phyloP scores from a whole-genome alignment of 2,797 vertebrate species.

The Pangasius sanitwongsei region DNA sequence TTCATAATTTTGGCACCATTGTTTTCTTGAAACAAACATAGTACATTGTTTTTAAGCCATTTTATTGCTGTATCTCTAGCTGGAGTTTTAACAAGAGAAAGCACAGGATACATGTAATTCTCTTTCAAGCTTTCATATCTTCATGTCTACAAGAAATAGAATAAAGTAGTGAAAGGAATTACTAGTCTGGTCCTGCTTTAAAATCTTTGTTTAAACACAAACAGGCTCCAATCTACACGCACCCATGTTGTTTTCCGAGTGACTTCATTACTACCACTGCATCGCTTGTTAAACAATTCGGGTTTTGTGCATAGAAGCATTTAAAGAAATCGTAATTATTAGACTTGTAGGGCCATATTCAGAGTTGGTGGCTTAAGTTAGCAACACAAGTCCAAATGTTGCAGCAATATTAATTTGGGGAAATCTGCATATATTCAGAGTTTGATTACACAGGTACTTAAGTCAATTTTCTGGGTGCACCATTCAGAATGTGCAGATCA shows the following conservation, averaged over 20 bases:
- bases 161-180: background rate
- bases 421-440: background rate
- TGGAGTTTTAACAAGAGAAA: background rate
- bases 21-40: background rate
- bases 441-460: background rate
- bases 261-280: background rate
- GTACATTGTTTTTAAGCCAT: background rate
- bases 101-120: background rate
- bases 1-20: background rate
- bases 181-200: background rate
- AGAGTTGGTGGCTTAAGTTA: background rate
- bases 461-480: background rate
- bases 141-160: background rate
- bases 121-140: background rate
- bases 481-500: background rate
- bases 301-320: background rate
- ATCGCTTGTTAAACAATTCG: background rate
- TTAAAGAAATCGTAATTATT: constrained; percentile 8
- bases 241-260: background rate
- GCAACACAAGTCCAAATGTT: background rate
- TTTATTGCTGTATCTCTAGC: background rate
- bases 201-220: background rate
- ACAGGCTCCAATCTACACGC: background rate
- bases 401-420: background rate
- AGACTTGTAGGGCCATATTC: background rate